These are phyloP conservation scores for Drosophila acutilabella DNA, from an alignment of 2,888 invertebrate species.

Conservation along the genomic window DNA sequence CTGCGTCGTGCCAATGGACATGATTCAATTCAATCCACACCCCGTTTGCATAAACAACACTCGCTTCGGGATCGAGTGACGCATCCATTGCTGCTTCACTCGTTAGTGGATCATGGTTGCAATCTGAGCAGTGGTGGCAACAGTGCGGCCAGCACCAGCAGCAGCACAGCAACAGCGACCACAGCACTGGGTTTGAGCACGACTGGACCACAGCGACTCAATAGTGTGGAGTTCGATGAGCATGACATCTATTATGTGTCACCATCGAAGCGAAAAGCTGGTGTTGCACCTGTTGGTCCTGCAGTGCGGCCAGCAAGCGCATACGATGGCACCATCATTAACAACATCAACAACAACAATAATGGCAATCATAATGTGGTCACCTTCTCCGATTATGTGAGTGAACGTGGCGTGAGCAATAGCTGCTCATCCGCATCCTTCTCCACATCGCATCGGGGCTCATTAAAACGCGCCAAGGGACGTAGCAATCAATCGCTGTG, in stretches of 20 bases:
- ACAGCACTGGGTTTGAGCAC: slow-evolving; percentile 55
- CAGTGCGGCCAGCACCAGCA: slow-evolving; percentile 74
- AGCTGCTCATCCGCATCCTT: slow-evolving; percentile 42
- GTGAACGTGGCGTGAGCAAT: slow-evolving; percentile 65
- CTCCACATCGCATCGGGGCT: slow-evolving; percentile 76
- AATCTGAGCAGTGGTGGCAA: slow-evolving; percentile 77
- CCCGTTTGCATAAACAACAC: slow-evolving; percentile 67
- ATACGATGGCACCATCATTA: slow-evolving; percentile 46
- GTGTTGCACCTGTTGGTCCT: slow-evolving; percentile 69
- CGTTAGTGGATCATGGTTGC: slow-evolving; percentile 81
- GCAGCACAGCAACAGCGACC: slow-evolving; percentile 77
- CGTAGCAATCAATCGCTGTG: slow-evolving; percentile 85
- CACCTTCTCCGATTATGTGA: slow-evolving; percentile 83
- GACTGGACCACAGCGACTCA: slow-evolving; percentile 12
- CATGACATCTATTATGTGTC: slow-evolving; percentile 84
- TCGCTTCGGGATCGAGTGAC: slow-evolving; percentile 63
- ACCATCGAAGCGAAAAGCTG: slow-evolving; percentile 83
- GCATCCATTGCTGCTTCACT: slow-evolving; percentile 77
- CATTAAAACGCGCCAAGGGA: slow-evolving; percentile 83
- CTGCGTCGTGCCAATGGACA: slow-evolving; percentile 62
- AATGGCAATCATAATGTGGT: slow-evolving; percentile 72
- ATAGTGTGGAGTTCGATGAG: slow-evolving; percentile 80
- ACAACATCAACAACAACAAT: slow-evolving; percentile 14
- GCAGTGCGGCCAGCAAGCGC: slow-evolving; percentile 67
- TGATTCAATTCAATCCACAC: slow-evolving; percentile 30